These are phyloP conservation scores for Rotaria macrura DNA, from an alignment of 2,888 invertebrate genomes.

Conservation along the genomic window DNA sequence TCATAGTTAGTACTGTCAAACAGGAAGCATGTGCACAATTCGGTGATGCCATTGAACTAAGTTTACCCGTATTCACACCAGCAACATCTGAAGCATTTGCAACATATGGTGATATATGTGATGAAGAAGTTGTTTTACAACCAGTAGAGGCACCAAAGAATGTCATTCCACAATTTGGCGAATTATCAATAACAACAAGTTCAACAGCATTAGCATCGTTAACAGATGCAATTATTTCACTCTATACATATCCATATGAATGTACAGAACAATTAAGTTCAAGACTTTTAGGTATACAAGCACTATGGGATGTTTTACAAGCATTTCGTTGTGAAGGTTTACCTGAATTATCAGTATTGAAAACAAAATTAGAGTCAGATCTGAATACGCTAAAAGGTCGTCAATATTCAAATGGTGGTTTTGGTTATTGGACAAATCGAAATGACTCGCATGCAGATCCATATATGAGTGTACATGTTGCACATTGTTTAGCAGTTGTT, in stretches of 20 bases:
- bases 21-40: background rate
- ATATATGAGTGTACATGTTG: background rate
- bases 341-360: background rate
- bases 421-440: conserved; percentile 22
- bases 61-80: background rate
- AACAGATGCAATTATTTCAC: conserved; percentile 20
- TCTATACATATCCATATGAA: conserved; percentile 18
- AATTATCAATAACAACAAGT: background rate
- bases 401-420: conserved; percentile 8
- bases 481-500: background rate
- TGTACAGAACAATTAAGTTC: conserved; percentile 18
- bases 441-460: background rate
- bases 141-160: background rate
- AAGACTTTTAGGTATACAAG: background rate
- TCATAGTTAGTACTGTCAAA: background rate
- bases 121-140: background rate
- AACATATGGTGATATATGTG: background rate
- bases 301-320: conserved; percentile 11
- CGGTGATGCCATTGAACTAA: background rate
- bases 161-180: conserved; percentile 17
- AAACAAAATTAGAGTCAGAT: conserved; percentile 4
- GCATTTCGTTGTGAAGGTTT: conserved; percentile 7
- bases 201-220: conserved; percentile 21
- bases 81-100: conserved; percentile 21
- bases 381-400: background rate